A percentile compares a stretch with the other conserved stretches of the same genome.
Evolutionary conservation across 2,888 invertebrate species (phyloP).

Genomic region (Eledona agricola): DNA sequence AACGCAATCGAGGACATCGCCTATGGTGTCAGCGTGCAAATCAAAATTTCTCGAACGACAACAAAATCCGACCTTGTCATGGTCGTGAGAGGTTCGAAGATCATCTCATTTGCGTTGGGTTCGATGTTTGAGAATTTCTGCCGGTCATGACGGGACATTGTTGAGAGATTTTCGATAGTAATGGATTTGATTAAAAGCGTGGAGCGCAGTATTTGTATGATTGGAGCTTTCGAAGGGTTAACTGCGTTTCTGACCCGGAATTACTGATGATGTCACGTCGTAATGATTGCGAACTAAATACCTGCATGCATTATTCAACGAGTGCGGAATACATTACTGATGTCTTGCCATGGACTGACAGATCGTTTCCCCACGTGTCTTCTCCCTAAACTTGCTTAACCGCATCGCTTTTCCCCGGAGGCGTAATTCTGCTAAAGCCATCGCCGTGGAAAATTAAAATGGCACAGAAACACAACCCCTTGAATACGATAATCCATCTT

Average conservation of each 20-base stretch:
- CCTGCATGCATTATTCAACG: constrained; percentile 43
- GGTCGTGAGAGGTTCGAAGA: too few relatives aligned
- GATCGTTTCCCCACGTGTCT: constrained; percentile 42
- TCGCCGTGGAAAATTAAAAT: constrained; percentile 54
- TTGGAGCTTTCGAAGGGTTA: too few relatives aligned
- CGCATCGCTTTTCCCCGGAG: constrained; percentile 45
- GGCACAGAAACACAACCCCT: constrained; percentile 42
- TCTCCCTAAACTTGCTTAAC: constrained; percentile 37
- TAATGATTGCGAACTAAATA: constrained; percentile 43
- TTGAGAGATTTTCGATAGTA: constrained; percentile 31
- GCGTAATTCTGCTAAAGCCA: constrained; percentile 51
- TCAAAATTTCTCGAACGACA: too few relatives aligned
- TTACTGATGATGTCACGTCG: constrained; percentile 34
- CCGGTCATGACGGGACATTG: constrained; percentile 34
- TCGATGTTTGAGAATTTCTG: constrained; percentile 30
- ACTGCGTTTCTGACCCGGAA: too few relatives aligned
- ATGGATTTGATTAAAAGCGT: constrained; percentile 19
- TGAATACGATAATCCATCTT: constrained; percentile 36
- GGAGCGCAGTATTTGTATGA: too few relatives aligned
- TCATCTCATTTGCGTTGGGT: too few relatives aligned
- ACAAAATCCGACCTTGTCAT: too few relatives aligned
- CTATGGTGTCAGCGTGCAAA: too few relatives aligned
- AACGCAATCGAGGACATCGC: too few relatives aligned
- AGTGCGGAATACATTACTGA: constrained; percentile 40
- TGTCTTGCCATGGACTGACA: constrained; percentile 41